Percentiles rank a stretch among this genome's conserved stretches.
phyloP scores from a whole-genome alignment of 30 jellyfish, hydroid and myxozoan species.

The Cassiopea xamachana region DNA sequence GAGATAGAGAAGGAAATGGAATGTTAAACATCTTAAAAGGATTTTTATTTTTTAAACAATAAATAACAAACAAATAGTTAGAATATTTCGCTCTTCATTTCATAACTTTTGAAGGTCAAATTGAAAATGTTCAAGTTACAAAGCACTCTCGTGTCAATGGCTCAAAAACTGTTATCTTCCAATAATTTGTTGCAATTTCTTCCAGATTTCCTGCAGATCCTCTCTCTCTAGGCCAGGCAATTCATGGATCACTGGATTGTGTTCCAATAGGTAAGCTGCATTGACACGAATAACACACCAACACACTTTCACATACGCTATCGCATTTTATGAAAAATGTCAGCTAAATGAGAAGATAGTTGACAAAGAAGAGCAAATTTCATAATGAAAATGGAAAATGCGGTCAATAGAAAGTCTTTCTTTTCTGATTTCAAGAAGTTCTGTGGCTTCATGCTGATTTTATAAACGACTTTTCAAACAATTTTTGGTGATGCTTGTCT shows the following conservation, averaged over 20 bases:
- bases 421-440: neutral
- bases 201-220: too few species aligned
- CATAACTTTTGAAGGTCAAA: neutral
- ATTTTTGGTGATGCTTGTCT: too few species aligned
- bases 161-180: neutral
- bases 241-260: too few species aligned
- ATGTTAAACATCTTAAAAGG: constrained; percentile 5
- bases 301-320: too few species aligned
- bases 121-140: neutral
- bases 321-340: neutral
- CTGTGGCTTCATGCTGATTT: neutral
- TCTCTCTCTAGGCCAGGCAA: too few species aligned
- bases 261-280: too few species aligned
- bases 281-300: too few species aligned
- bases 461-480: too few species aligned
- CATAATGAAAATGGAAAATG: neutral
- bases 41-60: neutral
- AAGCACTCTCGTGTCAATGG: neutral
- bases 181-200: too few species aligned
- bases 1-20: constrained; percentile 7
- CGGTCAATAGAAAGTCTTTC: neutral
- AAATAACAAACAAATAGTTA: neutral
- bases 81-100: constrained; percentile 6
- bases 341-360: neutral
- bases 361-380: neutral